Percentiles rank a stretch among this genome's conserved stretches.
Conservation (phyloP, 2,797 vertebrate species). For the Neoniphon sammara region DNA sequence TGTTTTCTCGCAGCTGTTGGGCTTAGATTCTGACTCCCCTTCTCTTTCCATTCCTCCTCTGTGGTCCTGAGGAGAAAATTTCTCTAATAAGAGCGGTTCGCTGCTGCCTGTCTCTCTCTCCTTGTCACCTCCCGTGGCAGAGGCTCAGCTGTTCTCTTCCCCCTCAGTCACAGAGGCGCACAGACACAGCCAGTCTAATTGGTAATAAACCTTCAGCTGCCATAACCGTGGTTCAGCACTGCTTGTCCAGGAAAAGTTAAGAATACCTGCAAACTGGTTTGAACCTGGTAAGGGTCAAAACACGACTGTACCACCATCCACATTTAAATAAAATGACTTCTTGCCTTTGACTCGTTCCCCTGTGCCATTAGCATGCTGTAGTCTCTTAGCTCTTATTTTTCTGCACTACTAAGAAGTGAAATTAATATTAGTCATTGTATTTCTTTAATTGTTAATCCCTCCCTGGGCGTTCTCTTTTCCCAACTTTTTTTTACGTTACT, state of each 20-base stretch:
- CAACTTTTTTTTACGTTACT: too few species aligned
- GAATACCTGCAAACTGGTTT: slow-evolving; percentile 16
- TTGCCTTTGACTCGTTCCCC: background rate
- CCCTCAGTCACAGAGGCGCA: slow-evolving; percentile 13
- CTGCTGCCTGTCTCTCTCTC: slow-evolving; percentile 33
- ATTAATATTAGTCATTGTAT: background rate
- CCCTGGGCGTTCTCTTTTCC: background rate
- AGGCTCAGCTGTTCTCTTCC: slow-evolving; percentile 47
- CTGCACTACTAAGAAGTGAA: background rate
- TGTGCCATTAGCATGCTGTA: background rate
- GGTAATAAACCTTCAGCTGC: slow-evolving; percentile 59
- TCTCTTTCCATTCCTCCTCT: slow-evolving; percentile 10
- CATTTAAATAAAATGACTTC: background rate
- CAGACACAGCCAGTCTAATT: slow-evolving; percentile 54
- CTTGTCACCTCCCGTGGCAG: slow-evolving; percentile 40
- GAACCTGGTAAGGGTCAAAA: background rate
- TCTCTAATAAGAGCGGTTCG: slow-evolving; percentile 43
- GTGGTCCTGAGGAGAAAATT: slow-evolving; percentile 24
- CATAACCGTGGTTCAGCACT: slow-evolving; percentile 22
- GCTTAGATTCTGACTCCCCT: slow-evolving; percentile 13
- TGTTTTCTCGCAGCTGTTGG: slow-evolving; percentile 22
- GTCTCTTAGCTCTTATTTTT: too few species aligned
- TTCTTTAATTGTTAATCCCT: background rate
- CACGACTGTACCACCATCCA: background rate
- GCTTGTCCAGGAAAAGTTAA: slow-evolving; percentile 18